Evolutionary conservation across 2,797 vertebrate genomes (phyloP).

Genomic region (Neosilurus mollespiculum): DNA sequence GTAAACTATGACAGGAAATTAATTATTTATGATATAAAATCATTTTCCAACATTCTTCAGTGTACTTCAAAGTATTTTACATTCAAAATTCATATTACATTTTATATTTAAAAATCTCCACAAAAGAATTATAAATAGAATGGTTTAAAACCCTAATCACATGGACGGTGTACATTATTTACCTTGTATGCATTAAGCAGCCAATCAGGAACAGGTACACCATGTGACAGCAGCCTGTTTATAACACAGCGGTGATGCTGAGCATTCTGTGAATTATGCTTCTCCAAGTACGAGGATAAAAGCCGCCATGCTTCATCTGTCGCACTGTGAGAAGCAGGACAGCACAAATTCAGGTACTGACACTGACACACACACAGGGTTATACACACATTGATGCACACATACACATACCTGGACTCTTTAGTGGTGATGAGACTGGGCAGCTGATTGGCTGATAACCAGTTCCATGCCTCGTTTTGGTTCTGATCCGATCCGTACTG

Average conservation of each 20-base stretch:
- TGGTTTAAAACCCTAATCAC: neutral
- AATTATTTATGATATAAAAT: neutral
- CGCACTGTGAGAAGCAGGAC: conserved; percentile 70
- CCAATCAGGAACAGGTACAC: conserved; percentile 89
- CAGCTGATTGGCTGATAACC: conserved; percentile 91
- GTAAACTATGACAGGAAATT: neutral
- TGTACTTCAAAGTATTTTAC: neutral
- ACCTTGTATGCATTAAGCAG: conserved; percentile 92
- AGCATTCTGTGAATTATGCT: conserved; percentile 76
- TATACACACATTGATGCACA: neutral
- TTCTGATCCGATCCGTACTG: conserved; percentile 83
- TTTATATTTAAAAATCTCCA: no score
- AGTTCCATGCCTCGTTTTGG: conserved; percentile 90
- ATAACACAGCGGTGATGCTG: conserved; percentile 87
- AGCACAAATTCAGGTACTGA: conserved; percentile 9
- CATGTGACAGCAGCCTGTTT: conserved; percentile 87
- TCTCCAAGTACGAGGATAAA: conserved; percentile 83
- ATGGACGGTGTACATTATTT: conserved; percentile 24
- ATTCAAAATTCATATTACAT: neutral
- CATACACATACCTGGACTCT: conserved; percentile 82
- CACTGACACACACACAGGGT: neutral
- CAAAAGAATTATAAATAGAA: neutral
- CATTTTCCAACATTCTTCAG: neutral
- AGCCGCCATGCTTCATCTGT: conserved; percentile 94
- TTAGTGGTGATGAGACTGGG: conserved; percentile 87